Percentiles rank a stretch among this genome's conserved stretches.
Conservation (phyloP, 2,797 vertebrate species). For the Rousettus madagascariensis region DNA sequence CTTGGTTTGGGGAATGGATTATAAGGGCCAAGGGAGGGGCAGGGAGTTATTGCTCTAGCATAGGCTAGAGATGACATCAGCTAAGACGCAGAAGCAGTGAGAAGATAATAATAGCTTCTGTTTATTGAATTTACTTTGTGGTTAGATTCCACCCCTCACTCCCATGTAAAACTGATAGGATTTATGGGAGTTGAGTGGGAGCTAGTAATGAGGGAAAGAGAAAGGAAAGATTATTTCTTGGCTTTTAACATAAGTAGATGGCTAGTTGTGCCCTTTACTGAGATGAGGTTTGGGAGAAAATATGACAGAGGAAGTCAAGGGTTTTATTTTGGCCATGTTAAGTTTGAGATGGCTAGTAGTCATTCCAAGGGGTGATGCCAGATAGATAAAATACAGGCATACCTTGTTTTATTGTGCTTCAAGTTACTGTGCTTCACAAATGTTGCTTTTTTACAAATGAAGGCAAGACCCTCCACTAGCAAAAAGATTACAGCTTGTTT, state of each 20-base stretch:
- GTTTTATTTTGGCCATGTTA: slow-evolving; percentile 7
- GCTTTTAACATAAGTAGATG: neutral
- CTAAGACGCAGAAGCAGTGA: neutral
- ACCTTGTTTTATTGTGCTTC: neutral
- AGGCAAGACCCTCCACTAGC: neutral
- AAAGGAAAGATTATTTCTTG: slow-evolving; percentile 16
- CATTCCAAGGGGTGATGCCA: neutral
- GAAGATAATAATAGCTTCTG: neutral
- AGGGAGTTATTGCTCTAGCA: neutral
- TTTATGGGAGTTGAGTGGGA: neutral
- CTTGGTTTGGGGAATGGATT: neutral
- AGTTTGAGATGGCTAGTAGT: neutral
- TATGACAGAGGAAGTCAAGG: neutral
- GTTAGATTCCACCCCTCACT: neutral
- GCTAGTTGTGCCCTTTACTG: neutral
- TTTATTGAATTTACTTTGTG: neutral
- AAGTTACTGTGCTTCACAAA: neutral
- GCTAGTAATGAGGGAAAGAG: neutral
- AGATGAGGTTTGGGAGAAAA: neutral
- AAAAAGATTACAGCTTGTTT: neutral
- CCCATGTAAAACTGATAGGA: neutral
- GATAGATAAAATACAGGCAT: neutral
- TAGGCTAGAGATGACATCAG: neutral
- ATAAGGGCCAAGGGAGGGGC: neutral
- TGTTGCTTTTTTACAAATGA: neutral